A percentile compares a stretch with the other conserved stretches of the same genome.
Conservation (phyloP, 2,888 invertebrate genomes). For the Bombylius major region DNA sequence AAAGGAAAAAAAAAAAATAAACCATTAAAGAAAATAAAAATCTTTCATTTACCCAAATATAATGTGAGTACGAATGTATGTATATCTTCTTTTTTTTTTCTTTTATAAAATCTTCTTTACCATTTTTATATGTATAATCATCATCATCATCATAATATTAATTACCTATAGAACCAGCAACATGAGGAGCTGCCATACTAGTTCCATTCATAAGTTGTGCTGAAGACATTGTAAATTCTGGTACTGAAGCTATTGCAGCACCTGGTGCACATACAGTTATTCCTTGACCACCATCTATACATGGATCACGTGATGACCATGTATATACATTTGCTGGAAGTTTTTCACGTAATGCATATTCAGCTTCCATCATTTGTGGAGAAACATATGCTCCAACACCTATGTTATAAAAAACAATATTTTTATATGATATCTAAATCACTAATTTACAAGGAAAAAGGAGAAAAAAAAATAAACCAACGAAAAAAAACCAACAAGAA, state of each 20-base stretch:
- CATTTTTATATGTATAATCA: too few species aligned
- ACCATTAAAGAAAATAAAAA: too few species aligned
- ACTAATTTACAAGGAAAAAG: background rate
- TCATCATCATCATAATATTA: too few species aligned
- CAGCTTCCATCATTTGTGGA: constrained; percentile 93
- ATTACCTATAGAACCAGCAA: constrained; percentile 70
- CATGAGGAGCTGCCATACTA: constrained; percentile 96
- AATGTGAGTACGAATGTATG: too few species aligned
- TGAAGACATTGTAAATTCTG: constrained; percentile 75
- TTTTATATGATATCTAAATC: background rate
- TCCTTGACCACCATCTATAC: constrained; percentile 78
- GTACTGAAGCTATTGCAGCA: constrained; percentile 86
- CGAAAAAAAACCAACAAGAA: too few species aligned
- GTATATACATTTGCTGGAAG: constrained; percentile 78
- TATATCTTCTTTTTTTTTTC: too few species aligned
- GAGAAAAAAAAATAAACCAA: background rate
- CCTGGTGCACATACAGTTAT: constrained; percentile 88
- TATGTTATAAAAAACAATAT: constrained; percentile 20
- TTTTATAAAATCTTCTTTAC: too few species aligned
- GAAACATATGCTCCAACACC: constrained; percentile 95
- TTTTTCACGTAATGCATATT: constrained; percentile 80
- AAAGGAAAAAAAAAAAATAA: too few species aligned
- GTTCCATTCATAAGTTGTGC: constrained; percentile 94
- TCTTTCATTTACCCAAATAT: too few species aligned
- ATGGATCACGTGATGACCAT: constrained; percentile 82